Evolutionary conservation across 2,888 invertebrate species (phyloP).

Genomic region (Luperina testacea): DNA sequence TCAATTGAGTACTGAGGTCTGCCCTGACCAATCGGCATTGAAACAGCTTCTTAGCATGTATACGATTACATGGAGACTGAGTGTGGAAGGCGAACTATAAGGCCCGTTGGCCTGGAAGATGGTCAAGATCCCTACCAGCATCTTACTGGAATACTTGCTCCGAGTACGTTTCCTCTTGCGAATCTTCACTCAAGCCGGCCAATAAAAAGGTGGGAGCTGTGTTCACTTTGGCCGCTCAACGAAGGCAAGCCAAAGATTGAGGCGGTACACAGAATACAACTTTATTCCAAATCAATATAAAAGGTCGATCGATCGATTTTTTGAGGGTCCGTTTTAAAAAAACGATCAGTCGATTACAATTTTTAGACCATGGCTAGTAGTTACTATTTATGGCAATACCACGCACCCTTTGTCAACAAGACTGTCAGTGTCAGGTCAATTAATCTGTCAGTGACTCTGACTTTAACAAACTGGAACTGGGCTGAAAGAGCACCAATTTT

Average conservation of each 20-base stretch:
- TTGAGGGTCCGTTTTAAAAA: neutral
- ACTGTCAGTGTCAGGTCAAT: slow-evolving; percentile 12
- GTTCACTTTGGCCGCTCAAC: neutral
- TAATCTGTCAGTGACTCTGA: neutral
- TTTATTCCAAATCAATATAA: neutral
- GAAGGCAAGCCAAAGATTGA: neutral
- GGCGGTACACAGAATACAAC: neutral
- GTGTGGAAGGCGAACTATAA: neutral
- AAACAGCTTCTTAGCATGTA: neutral
- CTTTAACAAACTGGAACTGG: no score
- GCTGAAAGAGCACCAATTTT: neutral
- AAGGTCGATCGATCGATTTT: no score
- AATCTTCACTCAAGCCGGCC: neutral
- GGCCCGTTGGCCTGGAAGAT: neutral
- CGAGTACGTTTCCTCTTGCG: neutral
- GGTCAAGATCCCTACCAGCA: neutral
- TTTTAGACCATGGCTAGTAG: neutral
- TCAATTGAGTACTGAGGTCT: neutral
- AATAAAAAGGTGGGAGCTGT: neutral
- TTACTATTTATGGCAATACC: neutral
- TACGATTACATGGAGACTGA: no score
- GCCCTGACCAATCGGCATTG: neutral
- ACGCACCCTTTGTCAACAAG: neutral
- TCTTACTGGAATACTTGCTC: neutral
- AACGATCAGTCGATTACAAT: neutral